Base-by-base conservation (phyloP, 2,888 invertebrate genomes). In the Synergus japonicus region DNA sequence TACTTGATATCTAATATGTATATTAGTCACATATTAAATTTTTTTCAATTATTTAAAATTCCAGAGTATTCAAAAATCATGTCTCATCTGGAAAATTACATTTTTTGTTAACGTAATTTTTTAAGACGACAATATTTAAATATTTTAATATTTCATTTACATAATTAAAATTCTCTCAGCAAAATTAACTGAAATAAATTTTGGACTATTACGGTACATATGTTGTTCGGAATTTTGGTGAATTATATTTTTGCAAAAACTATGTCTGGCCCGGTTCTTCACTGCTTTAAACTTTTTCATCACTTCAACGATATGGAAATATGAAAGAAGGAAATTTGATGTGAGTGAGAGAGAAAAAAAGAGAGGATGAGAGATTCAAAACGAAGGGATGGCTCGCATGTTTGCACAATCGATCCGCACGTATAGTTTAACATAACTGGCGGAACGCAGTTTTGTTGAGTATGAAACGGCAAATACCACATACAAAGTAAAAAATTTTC, bases 331-430 rank as follows among this genome's bases (percentile, higher is more conserved):
- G 37, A 76, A 63, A 60, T 79, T 77, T 81, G 76, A 79, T 78
- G 65, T 66, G 76, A 76, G 67, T 65, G 49, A 78, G 66, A 76
- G 64, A 83, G 18, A 0, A 18, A 12, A 29, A 10, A 67, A 66
- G 37, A 58, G 76, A 73, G 73, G 41, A 58, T 29, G 49, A 77
- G 78, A 77, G 77, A 81, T 77, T 66, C 76, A n/a, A 58, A 63
- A 44, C 67, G 77, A 73, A 76, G 79, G 60, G 73, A 73, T 73
- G 73, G 73, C 81, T 83, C 69, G 84, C 86, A 82, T 89, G 89
- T 89, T 89, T 89, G 88, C 84, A 86, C 87, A 88, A 89, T 89
- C 89, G 89, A 89, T 88, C 88, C 81, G 81, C 84, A 85, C 85
- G 83, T 83, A 29, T 29, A 85, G 86, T 85, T 88, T 86, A 86